phyloP scores from a whole-genome alignment of 2,888 invertebrate species.

The Agriopis marginaria region DNA sequence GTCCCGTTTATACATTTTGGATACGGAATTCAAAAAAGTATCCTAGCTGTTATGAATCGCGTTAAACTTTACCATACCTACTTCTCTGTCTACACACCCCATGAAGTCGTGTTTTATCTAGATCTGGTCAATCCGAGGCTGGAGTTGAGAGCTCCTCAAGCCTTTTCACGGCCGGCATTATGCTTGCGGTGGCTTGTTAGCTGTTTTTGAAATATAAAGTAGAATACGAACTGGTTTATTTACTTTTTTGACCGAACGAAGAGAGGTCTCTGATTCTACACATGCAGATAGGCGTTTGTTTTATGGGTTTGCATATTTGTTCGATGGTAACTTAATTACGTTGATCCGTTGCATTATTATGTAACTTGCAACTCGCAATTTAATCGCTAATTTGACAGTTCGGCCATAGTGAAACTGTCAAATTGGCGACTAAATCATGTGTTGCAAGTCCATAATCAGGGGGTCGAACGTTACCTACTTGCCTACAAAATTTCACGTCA shows the following conservation, averaged over 20 bases:
- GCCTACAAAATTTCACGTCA: too few relatives aligned
- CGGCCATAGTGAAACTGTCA: too few relatives aligned
- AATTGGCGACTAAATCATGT: too few relatives aligned
- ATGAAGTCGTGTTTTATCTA: slow-evolving; percentile 68
- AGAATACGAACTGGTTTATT: not conserved
- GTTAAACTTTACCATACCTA: not conserved
- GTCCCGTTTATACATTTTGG: too few relatives aligned
- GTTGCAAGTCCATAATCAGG: too few relatives aligned
- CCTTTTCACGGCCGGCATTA: slow-evolving; percentile 55
- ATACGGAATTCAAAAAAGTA: not conserved
- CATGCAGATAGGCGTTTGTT: too few relatives aligned
- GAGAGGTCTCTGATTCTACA: not conserved
- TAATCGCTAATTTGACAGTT: too few relatives aligned
- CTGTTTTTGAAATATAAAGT: slow-evolving; percentile 2
- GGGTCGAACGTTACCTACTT: too few relatives aligned
- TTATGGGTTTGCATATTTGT: too few relatives aligned
- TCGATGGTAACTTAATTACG: too few relatives aligned
- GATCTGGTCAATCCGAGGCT: slow-evolving; percentile 66
- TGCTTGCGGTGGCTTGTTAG: slow-evolving; percentile 24
- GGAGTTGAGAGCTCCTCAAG: slow-evolving; percentile 54
- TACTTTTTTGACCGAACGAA: not conserved
- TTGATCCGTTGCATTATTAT: too few relatives aligned
- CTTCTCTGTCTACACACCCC: not conserved
- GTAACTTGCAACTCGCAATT: too few relatives aligned
- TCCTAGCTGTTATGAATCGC: not conserved